Percentiles rank a stretch among this genome's conserved stretches.
These are phyloP conservation scores for Centruroides sculpturatus DNA, from an alignment of 1,140 invertebrate genomes.

Conservation along the genomic window DNA sequence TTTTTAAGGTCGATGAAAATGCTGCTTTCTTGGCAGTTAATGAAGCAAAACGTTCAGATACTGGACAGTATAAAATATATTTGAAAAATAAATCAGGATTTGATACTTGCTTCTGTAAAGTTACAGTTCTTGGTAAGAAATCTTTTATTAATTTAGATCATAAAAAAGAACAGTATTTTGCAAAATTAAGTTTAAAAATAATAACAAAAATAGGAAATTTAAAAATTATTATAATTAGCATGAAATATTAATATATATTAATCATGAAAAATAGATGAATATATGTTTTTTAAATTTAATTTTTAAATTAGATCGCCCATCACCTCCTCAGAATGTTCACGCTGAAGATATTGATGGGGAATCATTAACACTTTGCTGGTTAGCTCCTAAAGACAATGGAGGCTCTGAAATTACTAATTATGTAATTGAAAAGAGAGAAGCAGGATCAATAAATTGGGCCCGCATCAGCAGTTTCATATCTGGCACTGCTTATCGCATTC, in stretches of 20 bases:
- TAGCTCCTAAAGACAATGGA: slow-evolving; percentile 79
- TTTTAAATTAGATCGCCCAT: slow-evolving; percentile 51
- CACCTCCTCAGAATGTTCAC: slow-evolving; percentile 66
- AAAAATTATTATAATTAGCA: background rate
- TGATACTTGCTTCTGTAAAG: slow-evolving; percentile 84
- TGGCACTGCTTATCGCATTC: slow-evolving; percentile 69
- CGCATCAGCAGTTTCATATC: slow-evolving; percentile 83
- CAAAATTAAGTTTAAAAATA: background rate
- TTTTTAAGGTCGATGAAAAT: slow-evolving; percentile 53
- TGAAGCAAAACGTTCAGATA: slow-evolving; percentile 77
- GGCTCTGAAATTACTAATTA: slow-evolving; percentile 83
- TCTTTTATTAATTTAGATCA: background rate
- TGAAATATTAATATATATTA: background rate
- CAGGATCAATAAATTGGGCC: slow-evolving; percentile 61
- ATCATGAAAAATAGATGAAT: background rate
- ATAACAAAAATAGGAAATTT: background rate
- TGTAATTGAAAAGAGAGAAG: slow-evolving; percentile 82
- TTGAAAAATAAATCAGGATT: slow-evolving; percentile 87
- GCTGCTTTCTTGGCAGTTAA: slow-evolving; percentile 75
- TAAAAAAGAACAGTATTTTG: background rate
- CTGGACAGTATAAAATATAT: slow-evolving; percentile 81
- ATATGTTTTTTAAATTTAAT: background rate
- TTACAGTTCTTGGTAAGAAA: slow-evolving; percentile 53
- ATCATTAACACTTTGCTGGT: slow-evolving; percentile 77
- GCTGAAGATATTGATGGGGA: slow-evolving; percentile 92